Evolutionary conservation across 2,888 invertebrate genomes (phyloP).

Genomic region (Hydrotaea cyrtoneurina): DNA sequence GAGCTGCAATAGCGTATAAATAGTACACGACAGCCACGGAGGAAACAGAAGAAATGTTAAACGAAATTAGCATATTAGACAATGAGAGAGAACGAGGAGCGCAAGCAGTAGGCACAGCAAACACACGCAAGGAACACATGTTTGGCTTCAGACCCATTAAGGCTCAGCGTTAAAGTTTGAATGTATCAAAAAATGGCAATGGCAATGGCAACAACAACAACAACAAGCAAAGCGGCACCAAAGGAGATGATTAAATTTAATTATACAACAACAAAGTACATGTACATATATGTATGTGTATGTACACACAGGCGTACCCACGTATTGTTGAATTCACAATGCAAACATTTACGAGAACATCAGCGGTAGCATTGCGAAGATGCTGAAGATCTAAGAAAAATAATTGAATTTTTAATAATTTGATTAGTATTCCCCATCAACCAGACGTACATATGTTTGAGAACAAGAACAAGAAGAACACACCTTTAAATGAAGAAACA

Average conservation of each 20-base stretch:
- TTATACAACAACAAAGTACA: constrained; percentile 25
- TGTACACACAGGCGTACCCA: background rate
- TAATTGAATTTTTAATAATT: constrained; percentile 36
- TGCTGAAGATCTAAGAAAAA: background rate
- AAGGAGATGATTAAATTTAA: constrained; percentile 48
- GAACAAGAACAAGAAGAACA: background rate
- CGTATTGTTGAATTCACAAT: background rate
- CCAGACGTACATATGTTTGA: background rate
- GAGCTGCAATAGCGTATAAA: background rate
- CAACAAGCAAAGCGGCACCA: constrained; percentile 25
- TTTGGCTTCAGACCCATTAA: constrained; percentile 30
- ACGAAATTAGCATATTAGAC: constrained; percentile 39
- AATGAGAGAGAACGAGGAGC: background rate
- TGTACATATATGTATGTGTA: background rate
- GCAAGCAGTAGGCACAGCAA: background rate
- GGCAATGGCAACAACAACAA: background rate
- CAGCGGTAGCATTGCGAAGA: background rate
- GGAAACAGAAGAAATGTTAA: constrained; percentile 26
- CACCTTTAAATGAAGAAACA: background rate
- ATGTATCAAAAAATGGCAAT: constrained; percentile 23
- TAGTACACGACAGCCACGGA: constrained; percentile 8
- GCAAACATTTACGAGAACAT: constrained; percentile 14
- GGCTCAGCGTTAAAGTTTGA: constrained; percentile 31
- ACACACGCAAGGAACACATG: constrained; percentile 18
- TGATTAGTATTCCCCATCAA: constrained; percentile 27